Evolutionary conservation across 2,113 vertebrate species (phyloP), one percentile per base, ranked within the genome.

Genomic region (Pavo muticus): DNA sequence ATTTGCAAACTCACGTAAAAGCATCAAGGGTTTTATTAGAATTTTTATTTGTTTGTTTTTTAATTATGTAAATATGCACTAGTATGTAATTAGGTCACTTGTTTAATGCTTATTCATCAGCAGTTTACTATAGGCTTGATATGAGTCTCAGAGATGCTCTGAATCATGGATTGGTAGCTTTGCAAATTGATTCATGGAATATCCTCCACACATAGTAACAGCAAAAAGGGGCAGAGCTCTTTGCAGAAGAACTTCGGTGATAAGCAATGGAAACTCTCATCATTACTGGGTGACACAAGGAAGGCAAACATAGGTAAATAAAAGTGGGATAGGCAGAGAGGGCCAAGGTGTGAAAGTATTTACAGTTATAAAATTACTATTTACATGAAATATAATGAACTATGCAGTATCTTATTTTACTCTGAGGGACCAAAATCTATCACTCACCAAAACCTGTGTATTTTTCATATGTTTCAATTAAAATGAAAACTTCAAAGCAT

Each of bases 401-500:
- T 83, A 37, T 67, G 59, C 19, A 68, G 35, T 59, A 70, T 56
- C 25, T 87, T 64, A 74, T 60, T 72, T 81, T 79, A 29, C 32
- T 85, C 48, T 76, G 50, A 79, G 72, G 91, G 71, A 23, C 84
- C 87, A 81, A 91, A 92, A 73, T 68, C 93, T 81, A 67, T 81
- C 65, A 63, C 82, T 91, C 71, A 70, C 57, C 78, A 75, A 83
- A 91, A 90, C 30, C 40, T 76, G 74, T 59, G 45, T 76, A 57
- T 87, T 84, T 92, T 91, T 89, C 61, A 64, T 71, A 74, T 47
- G 35, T 88, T 90, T 91, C 85, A 95, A 90, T 86, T 87, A 83
- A 94, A 96, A 90, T 88, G 68, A 91, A 90, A 91, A 79, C 63
- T 87, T 91, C 71, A 94, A 90, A 94, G n/a, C 78, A 63, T 90